These are phyloP conservation scores for Clamator glandarius DNA, from an alignment of 2,797 vertebrate species.

Conservation along the genomic window DNA sequence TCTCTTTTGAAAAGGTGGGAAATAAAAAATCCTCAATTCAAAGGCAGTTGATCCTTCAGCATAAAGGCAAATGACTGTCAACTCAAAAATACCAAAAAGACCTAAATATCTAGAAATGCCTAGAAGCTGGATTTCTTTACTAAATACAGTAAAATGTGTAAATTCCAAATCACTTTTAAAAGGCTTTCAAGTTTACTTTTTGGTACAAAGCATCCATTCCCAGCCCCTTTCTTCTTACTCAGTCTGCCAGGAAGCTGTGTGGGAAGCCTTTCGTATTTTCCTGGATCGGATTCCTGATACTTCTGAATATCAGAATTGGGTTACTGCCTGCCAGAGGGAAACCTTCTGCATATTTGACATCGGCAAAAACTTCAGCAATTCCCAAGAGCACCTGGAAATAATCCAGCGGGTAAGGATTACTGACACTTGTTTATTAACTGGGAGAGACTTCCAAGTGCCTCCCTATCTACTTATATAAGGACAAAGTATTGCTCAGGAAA, in stretches of 20 bases:
- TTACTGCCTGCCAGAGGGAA: constrained; percentile 87
- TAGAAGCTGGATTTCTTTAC: not conserved
- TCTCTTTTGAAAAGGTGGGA: not conserved
- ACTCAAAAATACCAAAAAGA: not conserved
- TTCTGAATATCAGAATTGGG: constrained; percentile 89
- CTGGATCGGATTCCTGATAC: constrained; percentile 90
- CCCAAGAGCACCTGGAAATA: constrained; percentile 87
- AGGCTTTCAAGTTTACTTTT: not conserved
- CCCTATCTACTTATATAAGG: not conserved
- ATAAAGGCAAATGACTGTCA: not conserved
- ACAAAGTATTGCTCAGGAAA: not conserved
- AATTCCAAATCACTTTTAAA: not conserved
- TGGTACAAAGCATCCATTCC: not conserved
- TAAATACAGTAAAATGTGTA: not conserved
- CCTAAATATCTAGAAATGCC: not conserved
- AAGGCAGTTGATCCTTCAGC: not conserved
- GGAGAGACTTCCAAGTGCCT: not conserved
- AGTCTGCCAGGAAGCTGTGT: constrained; percentile 96
- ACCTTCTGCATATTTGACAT: constrained; percentile 90
- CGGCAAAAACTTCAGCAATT: constrained; percentile 90
- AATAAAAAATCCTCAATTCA: not conserved
- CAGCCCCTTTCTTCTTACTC: constrained; percentile 26
- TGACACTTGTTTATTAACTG: not conserved
- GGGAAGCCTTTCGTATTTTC: constrained; percentile 95
- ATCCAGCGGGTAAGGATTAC: constrained; percentile 83